These are phyloP conservation scores for Morpho helenor DNA, from an alignment of 2,888 invertebrate species.

Conservation along the genomic window DNA sequence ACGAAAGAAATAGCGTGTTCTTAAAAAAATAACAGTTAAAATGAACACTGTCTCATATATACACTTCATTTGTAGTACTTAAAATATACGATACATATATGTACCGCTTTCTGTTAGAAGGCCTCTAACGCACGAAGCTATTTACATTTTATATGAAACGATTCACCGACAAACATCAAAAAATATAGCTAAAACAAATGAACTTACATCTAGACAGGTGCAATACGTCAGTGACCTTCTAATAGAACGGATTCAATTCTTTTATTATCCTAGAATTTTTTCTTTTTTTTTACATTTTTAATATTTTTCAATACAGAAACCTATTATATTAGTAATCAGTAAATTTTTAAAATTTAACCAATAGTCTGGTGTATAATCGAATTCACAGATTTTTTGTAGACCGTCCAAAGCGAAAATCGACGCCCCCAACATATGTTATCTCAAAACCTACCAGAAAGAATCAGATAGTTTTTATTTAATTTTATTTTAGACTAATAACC, in stretches of 20 bases:
- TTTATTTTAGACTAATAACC: too few relatives aligned
- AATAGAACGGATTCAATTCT: conserved; percentile 40
- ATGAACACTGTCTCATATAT: conserved; percentile 71
- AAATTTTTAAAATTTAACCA: conserved; percentile 52
- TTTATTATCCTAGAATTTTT: conserved; percentile 45
- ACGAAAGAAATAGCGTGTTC: conserved; percentile 50
- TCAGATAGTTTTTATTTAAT: too few relatives aligned
- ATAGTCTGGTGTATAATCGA: conserved; percentile 29
- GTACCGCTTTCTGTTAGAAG: conserved; percentile 39
- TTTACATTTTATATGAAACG: conserved; percentile 52
- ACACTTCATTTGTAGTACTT: conserved; percentile 52
- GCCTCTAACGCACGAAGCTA: conserved; percentile 35
- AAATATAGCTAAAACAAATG: conserved; percentile 30
- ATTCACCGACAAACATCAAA: conserved; percentile 17
- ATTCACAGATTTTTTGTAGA: conserved; percentile 1
- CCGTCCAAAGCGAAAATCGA: conserved; percentile 7
- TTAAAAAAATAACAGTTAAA: conserved; percentile 72
- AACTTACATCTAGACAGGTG: conserved; percentile 31
- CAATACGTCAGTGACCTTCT: conserved; percentile 32
- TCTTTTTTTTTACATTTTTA: conserved; percentile 45
- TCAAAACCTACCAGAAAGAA: too few relatives aligned
- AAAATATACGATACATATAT: conserved; percentile 56
- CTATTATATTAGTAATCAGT: conserved; percentile 55
- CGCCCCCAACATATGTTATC: too few relatives aligned
- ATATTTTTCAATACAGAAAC: conserved; percentile 57